Evolutionary conservation across 2,888 invertebrate genomes (phyloP), one percentile per base, ranked within the genome.

Genomic region (Hirtodrosophila duncani): DNA sequence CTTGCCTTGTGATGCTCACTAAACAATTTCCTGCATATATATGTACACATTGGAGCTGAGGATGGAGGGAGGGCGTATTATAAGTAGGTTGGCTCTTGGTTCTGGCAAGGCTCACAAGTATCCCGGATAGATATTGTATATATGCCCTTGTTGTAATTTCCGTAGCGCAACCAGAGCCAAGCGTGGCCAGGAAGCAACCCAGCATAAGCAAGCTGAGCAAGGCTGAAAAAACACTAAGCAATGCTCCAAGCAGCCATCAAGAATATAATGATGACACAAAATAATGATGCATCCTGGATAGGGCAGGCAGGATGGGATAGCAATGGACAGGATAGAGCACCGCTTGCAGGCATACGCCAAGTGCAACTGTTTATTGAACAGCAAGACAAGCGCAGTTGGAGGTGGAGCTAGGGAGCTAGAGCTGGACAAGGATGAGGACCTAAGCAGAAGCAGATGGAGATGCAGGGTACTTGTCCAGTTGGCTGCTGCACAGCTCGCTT

Each of bases 201-300:
- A n/a, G n/a, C n/a, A n/a, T n/a, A 7, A 39, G 30, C 30, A 21
- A 44, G 30, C 30, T 23, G 34, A 37, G 26, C 29, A 21, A 27
- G 33, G 10, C 10, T 17, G 8, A 14, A 27, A 27, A 43, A 44
- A 24, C n/a, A 37, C 37, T 27, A 42, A 1, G 14, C 2, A 9
- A 3, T 29, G 23, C 20, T 21, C 34, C 6, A 23, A 30, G 37
- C 65, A 71, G 72, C 62, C 72, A 69, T 69, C 75, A 69, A 57
- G 75, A 70, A 70, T 78, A 78, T 75, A 77, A 77, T 77, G 78
- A 80, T 77, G 75, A 77, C 80, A 77, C 80, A 80, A 77, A 77
- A 77, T 80, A 77, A 77, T 77, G 75, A 77, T 77, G 80, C 80
- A 77, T 77, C 78, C 78, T 69, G 77, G 59, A 59, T 29, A 9